A percentile compares a stretch with the other conserved stretches of the same genome.
phyloP scores from a whole-genome alignment of 2,888 invertebrate genomes.

The Leptinotarsa haldemani region DNA sequence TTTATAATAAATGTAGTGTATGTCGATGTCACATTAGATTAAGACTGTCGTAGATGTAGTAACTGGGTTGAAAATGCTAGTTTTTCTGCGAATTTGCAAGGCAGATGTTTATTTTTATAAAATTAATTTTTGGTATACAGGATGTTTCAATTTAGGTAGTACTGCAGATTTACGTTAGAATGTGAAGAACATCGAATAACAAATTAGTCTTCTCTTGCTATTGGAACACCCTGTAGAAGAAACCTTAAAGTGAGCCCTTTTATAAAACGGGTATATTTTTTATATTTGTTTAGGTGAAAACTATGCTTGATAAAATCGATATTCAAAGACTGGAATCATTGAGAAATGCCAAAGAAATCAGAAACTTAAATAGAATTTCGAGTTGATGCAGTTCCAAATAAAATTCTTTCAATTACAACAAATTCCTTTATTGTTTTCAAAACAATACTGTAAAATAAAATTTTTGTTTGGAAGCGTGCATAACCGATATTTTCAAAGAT shows the following conservation, averaged over 20 bases:
- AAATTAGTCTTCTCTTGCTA: not conserved
- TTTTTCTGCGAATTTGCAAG: conserved; percentile 14
- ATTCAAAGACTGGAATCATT: conserved; percentile 43
- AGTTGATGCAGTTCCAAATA: not conserved
- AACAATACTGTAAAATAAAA: not conserved
- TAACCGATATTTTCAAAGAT: not conserved
- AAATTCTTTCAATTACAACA: not conserved
- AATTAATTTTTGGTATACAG: conserved; percentile 27
- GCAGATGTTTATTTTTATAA: conserved; percentile 44
- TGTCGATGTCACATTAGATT: conserved; percentile 47
- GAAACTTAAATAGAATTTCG: not conserved
- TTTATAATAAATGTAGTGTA: conserved; percentile 52
- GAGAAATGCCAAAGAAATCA: conserved; percentile 27
- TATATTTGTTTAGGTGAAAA: conserved; percentile 33
- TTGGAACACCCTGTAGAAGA: conserved; percentile 31
- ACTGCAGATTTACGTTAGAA: conserved; percentile 13
- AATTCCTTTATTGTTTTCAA: not conserved
- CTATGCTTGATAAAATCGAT: conserved; percentile 29
- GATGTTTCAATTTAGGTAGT: conserved; percentile 7
- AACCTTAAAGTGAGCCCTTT: conserved; percentile 28
- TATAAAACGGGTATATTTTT: conserved; percentile 38
- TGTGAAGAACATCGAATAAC: not conserved
- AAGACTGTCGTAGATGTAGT: conserved; percentile 47
- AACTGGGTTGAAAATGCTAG: conserved; percentile 1
- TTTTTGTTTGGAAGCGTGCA: not conserved